phyloP scores from a whole-genome alignment of 2,888 invertebrate genomes.

The Balanococcus diminutus region DNA sequence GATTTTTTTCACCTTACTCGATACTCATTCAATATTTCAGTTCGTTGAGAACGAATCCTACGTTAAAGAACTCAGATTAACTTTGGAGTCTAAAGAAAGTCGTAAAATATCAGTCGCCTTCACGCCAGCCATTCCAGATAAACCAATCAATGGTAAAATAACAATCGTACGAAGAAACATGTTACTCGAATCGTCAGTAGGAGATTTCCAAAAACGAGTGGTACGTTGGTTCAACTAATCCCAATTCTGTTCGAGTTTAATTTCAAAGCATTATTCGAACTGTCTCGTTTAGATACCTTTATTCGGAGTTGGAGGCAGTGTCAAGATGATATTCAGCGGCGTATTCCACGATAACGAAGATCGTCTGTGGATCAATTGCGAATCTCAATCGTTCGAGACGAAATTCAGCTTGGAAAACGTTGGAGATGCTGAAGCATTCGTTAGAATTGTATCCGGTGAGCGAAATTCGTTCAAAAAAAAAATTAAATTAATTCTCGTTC shows the following conservation, averaged over 20 bases:
- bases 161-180: slow-evolving; percentile 50
- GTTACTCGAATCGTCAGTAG: slow-evolving; percentile 34
- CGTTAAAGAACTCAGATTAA: slow-evolving; percentile 56
- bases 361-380: slow-evolving; percentile 56
- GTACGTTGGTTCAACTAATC: slow-evolving; percentile 24
- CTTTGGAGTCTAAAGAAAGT: slow-evolving; percentile 56
- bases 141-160: slow-evolving; percentile 55
- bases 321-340: slow-evolving; percentile 29
- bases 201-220: slow-evolving; percentile 51
- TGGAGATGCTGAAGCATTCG: slow-evolving; percentile 56
- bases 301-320: slow-evolving; percentile 45
- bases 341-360: slow-evolving; percentile 56
- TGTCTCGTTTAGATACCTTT: slow-evolving; percentile 55
- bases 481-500: no score
- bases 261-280: not conserved
- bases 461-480: not conserved
- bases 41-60: slow-evolving; percentile 55
- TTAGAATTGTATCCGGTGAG: slow-evolving; percentile 55
- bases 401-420: slow-evolving; percentile 55
- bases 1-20: no score
- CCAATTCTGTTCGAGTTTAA: no score
- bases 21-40: slow-evolving; percentile 4
- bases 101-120: slow-evolving; percentile 56
- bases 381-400: slow-evolving; percentile 55
- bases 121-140: slow-evolving; percentile 55